phyloP scores from a whole-genome alignment of 2,888 invertebrate species.

The Pachycephus smyrnensis region DNA sequence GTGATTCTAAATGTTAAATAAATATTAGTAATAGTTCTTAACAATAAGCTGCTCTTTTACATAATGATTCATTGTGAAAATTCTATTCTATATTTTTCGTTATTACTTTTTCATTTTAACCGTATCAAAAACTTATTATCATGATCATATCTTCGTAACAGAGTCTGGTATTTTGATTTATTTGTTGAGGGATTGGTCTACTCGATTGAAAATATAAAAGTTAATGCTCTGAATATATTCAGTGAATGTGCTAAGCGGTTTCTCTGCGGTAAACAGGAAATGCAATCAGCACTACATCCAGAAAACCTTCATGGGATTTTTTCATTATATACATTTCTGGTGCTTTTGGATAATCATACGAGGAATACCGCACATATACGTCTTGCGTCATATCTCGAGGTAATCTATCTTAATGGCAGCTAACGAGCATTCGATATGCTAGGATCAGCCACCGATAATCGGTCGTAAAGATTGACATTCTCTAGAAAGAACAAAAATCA shows the following conservation, averaged over 20 bases:
- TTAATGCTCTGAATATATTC: too few relatives aligned
- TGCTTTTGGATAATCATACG: background rate
- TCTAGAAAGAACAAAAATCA: background rate
- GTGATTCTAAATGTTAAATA: background rate
- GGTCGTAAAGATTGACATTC: background rate
- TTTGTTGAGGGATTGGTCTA: too few relatives aligned
- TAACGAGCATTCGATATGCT: background rate
- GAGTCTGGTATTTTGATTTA: too few relatives aligned
- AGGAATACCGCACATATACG: background rate
- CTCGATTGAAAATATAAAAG: too few relatives aligned
- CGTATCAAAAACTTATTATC: too few relatives aligned
- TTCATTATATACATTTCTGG: background rate
- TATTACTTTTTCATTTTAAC: background rate
- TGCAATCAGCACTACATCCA: too few relatives aligned
- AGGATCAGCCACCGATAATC: background rate
- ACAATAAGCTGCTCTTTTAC: background rate
- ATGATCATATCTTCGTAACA: too few relatives aligned
- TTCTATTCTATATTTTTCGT: background rate
- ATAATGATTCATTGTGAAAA: background rate
- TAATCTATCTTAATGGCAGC: background rate
- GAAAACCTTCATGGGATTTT: too few relatives aligned
- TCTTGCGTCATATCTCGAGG: background rate
- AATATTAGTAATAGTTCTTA: background rate
- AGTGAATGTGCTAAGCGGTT: too few relatives aligned
- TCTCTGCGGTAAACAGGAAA: too few relatives aligned